phyloP scores from a whole-genome alignment of 92 coral and sea anemone species.

The Siderastrea siderea region DNA sequence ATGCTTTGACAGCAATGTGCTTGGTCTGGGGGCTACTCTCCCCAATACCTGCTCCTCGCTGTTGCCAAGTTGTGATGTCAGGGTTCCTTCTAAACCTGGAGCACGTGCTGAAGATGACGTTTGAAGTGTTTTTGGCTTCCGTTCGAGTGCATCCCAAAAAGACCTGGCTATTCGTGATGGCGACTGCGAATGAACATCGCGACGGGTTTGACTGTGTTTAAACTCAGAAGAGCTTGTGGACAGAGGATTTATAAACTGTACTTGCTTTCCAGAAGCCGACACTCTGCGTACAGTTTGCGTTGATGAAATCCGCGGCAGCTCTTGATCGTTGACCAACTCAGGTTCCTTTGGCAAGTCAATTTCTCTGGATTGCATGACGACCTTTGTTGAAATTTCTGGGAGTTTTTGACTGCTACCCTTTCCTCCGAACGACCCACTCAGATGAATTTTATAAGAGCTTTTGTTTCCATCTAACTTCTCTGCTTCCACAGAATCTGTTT shows the following conservation, averaged over 20 bases:
- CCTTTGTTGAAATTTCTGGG: neutral
- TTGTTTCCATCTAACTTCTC: neutral
- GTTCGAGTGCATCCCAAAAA: neutral
- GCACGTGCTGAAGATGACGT: neutral
- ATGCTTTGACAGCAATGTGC: slow-evolving; percentile 41
- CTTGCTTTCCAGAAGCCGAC: neutral
- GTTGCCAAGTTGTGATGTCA: neutral
- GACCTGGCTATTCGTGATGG: neutral
- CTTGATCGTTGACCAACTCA: neutral
- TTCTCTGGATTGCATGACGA: neutral
- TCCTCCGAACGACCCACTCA: neutral
- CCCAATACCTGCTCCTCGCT: neutral
- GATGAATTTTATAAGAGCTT: neutral
- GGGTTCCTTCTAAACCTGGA: neutral
- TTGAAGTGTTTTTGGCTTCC: neutral
- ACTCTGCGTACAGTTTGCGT: neutral
- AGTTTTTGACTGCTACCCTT: neutral
- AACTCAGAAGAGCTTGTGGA: neutral
- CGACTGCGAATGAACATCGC: neutral
- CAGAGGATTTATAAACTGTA: neutral
- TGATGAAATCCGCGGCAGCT: neutral
- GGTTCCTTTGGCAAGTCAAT: neutral
- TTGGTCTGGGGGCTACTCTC: slow-evolving; percentile 54
- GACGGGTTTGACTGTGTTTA: neutral
- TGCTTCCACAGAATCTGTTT: neutral